A percentile compares a stretch with the other conserved stretches of the same genome.
phyloP scores from a whole-genome alignment of 2,888 invertebrate species.

The Chloroclystis v-ata region DNA sequence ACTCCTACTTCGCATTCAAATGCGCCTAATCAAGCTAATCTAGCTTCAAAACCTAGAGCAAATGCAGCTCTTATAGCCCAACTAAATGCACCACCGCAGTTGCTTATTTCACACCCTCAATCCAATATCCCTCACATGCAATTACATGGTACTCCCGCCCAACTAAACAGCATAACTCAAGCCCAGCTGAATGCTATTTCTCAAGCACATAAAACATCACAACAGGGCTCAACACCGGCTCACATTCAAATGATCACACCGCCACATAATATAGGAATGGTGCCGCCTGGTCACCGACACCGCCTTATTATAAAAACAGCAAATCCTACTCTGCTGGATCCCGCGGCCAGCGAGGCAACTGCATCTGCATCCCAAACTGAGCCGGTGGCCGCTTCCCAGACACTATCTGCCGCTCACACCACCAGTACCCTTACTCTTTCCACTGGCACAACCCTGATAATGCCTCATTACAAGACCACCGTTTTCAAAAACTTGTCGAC shows the following conservation, averaged over 20 bases:
- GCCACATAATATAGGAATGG: neutral
- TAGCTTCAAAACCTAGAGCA: neutral
- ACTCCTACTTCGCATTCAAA: neutral
- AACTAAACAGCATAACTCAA: neutral
- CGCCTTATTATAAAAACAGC: slow-evolving; percentile 8
- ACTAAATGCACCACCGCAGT: neutral
- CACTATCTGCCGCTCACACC: slow-evolving; percentile 5
- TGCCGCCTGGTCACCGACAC: slow-evolving; percentile 1
- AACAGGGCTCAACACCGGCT: neutral
- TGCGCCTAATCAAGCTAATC: slow-evolving; percentile 2
- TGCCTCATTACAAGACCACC: slow-evolving; percentile 24
- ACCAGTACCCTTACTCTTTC: slow-evolving; percentile 14
- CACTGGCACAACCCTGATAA: slow-evolving; percentile 16
- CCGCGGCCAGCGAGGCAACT: slow-evolving; percentile 7
- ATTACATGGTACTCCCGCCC: neutral
- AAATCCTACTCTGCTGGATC: neutral
- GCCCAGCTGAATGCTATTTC: neutral
- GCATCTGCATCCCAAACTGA: slow-evolving; percentile 3
- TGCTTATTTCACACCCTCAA: neutral
- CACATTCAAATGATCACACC: neutral
- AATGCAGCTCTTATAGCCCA: slow-evolving; percentile 1
- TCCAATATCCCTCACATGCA: neutral
- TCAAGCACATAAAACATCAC: slow-evolving; percentile 1
- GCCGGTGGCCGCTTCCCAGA: neutral
- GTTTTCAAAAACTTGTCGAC: slow-evolving; percentile 22